These are phyloP conservation scores for Jacana jacana DNA, from an alignment of 2,113 vertebrate species.

Conservation along the genomic window DNA sequence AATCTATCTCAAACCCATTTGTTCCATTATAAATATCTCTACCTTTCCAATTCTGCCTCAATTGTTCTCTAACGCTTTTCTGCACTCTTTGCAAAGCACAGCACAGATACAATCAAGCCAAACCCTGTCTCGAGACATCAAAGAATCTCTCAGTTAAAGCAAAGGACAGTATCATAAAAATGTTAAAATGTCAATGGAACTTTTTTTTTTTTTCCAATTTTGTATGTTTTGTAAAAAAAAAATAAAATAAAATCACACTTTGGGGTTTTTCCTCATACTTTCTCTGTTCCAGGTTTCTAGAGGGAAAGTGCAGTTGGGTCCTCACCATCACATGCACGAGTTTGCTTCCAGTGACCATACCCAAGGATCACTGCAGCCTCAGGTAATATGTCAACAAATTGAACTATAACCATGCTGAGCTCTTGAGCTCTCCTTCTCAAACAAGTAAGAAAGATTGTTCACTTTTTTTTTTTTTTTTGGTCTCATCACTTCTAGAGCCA, in stretches of 20 bases:
- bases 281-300: background rate
- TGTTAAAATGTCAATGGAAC: background rate
- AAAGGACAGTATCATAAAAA: background rate
- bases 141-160: background rate
- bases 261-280: background rate
- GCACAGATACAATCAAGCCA: background rate
- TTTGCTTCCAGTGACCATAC: background rate
- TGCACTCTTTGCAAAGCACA: background rate
- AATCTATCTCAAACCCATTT: background rate
- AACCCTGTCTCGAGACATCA: slow-evolving; percentile 37
- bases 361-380: background rate
- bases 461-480: background rate
- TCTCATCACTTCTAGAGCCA: background rate
- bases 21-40: background rate
- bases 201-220: too few relatives aligned
- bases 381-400: background rate
- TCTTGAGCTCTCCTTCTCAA: background rate
- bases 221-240: background rate
- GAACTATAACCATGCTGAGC: background rate
- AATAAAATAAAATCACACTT: background rate
- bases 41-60: background rate
- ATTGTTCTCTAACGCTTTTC: background rate
- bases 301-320: background rate
- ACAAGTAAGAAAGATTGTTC: background rate
- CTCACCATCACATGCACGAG: background rate